phyloP scores from a whole-genome alignment of 2,113 vertebrate genomes.

The Neotoma lepida region DNA sequence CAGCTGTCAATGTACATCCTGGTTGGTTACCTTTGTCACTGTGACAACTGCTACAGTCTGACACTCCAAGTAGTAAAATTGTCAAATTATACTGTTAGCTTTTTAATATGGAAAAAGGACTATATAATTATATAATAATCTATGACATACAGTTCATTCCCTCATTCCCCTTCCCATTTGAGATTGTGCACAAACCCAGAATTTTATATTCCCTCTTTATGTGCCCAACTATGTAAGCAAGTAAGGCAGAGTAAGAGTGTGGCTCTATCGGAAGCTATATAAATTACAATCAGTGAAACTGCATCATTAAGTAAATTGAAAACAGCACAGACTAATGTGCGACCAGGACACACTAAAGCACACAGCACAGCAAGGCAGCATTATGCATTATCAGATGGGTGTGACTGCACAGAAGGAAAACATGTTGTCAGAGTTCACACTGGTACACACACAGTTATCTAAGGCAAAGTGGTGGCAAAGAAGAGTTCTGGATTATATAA shows the following conservation, averaged over 20 bases:
- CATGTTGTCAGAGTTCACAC: slow-evolving; percentile 61
- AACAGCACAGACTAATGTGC: slow-evolving; percentile 48
- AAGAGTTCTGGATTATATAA: slow-evolving; percentile 50
- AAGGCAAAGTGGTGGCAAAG: slow-evolving; percentile 78
- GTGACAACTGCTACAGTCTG: background rate
- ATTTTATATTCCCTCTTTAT: slow-evolving; percentile 62
- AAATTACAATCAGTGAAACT: slow-evolving; percentile 63
- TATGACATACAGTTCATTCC: background rate
- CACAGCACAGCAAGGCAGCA: slow-evolving; percentile 62
- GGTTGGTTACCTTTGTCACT: background rate
- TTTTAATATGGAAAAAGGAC: slow-evolving; percentile 39
- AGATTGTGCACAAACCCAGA: slow-evolving; percentile 57
- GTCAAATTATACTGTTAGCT: background rate
- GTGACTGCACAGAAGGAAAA: slow-evolving; percentile 74
- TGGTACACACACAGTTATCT: slow-evolving; percentile 65
- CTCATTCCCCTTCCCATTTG: slow-evolving; percentile 30
- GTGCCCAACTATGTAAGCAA: slow-evolving; percentile 52
- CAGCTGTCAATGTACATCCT: background rate
- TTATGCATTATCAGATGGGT: slow-evolving; percentile 50
- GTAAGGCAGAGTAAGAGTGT: slow-evolving; percentile 53
- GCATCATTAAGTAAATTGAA: slow-evolving; percentile 61
- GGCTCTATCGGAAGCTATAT: slow-evolving; percentile 51
- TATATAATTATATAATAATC: slow-evolving; percentile 54
- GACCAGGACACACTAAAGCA: slow-evolving; percentile 38
- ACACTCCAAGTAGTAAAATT: background rate